Evolutionary conservation across 2,888 invertebrate genomes (phyloP).

Genomic region (Erebia aethiops): DNA sequence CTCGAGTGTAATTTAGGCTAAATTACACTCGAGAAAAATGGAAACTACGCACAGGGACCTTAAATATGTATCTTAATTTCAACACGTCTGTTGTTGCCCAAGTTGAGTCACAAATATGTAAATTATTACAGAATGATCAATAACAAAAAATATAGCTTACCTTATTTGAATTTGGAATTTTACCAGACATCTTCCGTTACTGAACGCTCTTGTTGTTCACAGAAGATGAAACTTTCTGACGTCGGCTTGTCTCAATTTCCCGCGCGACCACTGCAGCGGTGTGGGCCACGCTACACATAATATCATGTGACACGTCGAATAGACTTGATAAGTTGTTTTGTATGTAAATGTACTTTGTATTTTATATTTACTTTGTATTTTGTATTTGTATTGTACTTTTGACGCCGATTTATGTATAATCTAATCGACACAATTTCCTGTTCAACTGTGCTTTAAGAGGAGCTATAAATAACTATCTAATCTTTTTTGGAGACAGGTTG

Average conservation of each 20-base stretch:
- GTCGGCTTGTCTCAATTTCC: slow-evolving; percentile 55
- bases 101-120: neutral
- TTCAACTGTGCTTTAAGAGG: neutral
- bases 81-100: no score
- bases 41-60: no score
- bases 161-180: slow-evolving; percentile 51
- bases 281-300: slow-evolving; percentile 56
- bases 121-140: neutral
- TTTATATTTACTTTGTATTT: no score
- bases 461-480: no score
- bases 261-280: slow-evolving; percentile 61
- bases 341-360: slow-evolving; percentile 35
- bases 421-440: slow-evolving; percentile 30
- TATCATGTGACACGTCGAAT: slow-evolving; percentile 39
- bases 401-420: slow-evolving; percentile 38
- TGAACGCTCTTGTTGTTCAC: slow-evolving; percentile 28
- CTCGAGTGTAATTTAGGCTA: no score
- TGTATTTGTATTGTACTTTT: slow-evolving; percentile 30
- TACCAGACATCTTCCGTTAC: slow-evolving; percentile 26
- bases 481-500: no score
- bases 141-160: slow-evolving; percentile 51
- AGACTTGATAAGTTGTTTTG: slow-evolving; percentile 32
- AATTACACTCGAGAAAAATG: no score
- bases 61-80: no score
- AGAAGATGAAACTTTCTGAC: slow-evolving; percentile 40